A percentile compares a stretch with the other conserved stretches of the same genome.
Conservation (phyloP, 2,113 vertebrate genomes). For the Ceyx melanurus region DNA sequence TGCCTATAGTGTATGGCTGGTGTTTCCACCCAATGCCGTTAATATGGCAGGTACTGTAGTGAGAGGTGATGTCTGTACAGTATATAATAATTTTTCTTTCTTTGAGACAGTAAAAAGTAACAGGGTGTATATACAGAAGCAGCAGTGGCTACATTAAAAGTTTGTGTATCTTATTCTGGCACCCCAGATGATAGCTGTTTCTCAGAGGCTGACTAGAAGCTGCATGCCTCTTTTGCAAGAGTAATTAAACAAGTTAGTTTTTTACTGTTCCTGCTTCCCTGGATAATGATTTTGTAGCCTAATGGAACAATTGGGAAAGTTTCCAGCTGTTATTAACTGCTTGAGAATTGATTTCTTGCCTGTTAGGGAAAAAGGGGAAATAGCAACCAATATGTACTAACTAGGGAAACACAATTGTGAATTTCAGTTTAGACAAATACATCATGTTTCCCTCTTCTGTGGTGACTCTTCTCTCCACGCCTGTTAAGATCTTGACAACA, state of each 20-base stretch:
- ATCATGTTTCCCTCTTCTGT: neutral
- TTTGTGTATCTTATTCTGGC: neutral
- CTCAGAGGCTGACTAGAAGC: neutral
- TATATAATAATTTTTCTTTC: fast-evolving
- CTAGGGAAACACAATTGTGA: neutral
- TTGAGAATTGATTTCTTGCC: neutral
- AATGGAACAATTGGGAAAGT: neutral
- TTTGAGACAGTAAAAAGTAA: neutral
- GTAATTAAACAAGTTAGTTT: neutral
- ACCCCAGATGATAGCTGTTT: neutral
- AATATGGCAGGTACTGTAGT: neutral
- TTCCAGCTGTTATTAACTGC: neutral
- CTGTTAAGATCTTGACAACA: neutral
- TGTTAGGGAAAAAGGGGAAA: neutral
- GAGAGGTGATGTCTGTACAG: neutral
- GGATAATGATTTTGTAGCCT: neutral
- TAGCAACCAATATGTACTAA: neutral
- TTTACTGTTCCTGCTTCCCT: neutral
- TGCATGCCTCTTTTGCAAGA: neutral
- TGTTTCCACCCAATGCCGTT: neutral
- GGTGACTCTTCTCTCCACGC: neutral
- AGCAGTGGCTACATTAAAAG: neutral
- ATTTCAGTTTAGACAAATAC: neutral
- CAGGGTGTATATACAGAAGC: neutral
- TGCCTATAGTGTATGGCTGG: fast-evolving